Evolutionary conservation across 2,113 vertebrate species (phyloP).

Genomic region (Alosa alosa): DNA sequence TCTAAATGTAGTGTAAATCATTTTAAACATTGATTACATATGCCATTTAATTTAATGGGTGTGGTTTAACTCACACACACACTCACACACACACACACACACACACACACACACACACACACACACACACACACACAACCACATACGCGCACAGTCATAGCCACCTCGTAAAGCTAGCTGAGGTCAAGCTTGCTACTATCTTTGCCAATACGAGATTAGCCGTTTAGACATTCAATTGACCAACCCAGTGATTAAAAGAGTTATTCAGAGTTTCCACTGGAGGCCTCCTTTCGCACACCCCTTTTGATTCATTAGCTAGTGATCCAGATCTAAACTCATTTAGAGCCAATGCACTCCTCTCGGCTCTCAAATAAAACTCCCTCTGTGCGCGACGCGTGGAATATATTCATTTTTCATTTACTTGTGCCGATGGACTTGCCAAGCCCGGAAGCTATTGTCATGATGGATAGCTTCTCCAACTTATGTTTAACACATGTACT

Average conservation of each 20-base stretch:
- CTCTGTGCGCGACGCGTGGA: background rate
- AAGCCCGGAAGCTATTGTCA: conserved; percentile 14
- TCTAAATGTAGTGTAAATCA: conserved; percentile 56
- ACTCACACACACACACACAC: conserved; percentile 21
- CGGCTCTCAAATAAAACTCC: background rate
- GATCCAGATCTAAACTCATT: conserved; percentile 34
- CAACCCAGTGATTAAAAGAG: conserved; percentile 58
- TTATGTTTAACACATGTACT: conserved; percentile 24
- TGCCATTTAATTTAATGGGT: conserved; percentile 58
- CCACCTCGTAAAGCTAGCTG: conserved; percentile 54
- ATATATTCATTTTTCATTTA: conserved; percentile 20
- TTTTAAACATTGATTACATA: conserved; percentile 53
- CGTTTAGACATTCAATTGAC: conserved; percentile 59
- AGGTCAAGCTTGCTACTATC: conserved; percentile 51
- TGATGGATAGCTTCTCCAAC: background rate
- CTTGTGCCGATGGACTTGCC: conserved; percentile 11
- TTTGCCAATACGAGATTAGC: conserved; percentile 58
- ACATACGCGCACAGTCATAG: conserved; percentile 43
- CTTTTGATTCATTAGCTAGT: conserved; percentile 44
- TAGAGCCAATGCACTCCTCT: conserved; percentile 16
- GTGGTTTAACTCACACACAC: conserved; percentile 46
- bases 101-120: conserved; percentile 28
- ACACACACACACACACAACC: conserved; percentile 23
- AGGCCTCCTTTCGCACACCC: conserved; percentile 30
- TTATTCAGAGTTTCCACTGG: conserved; percentile 49